A percentile compares a stretch with the other conserved stretches of the same genome.
These are phyloP conservation scores for Ptychadena robeensis DNA, from an alignment of 2,797 vertebrate species.

Conservation along the genomic window DNA sequence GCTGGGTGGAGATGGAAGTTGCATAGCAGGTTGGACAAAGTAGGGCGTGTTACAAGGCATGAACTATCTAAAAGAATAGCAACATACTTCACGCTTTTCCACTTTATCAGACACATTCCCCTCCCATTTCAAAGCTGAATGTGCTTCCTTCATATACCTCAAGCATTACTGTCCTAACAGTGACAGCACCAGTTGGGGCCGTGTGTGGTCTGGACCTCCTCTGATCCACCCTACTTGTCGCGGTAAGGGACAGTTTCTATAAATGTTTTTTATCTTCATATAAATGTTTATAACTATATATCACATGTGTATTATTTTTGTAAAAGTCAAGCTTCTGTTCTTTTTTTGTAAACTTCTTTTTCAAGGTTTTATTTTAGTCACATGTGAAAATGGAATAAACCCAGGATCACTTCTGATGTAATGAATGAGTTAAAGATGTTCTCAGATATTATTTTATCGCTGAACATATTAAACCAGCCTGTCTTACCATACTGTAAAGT, in stretches of 20 bases:
- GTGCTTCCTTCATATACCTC: neutral
- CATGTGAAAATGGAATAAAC: neutral
- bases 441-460: neutral
- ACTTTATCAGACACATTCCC: constrained; percentile 17
- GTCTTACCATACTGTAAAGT: neutral
- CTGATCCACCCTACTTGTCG: neutral
- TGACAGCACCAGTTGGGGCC: neutral
- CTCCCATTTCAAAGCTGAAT: constrained; percentile 17
- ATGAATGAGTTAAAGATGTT: neutral
- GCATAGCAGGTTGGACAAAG: neutral
- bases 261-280: too few species aligned
- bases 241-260: constrained; percentile 11
- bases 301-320: too few species aligned
- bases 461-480: neutral
- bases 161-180: neutral
- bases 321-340: too few species aligned
- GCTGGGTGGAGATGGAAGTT: neutral
- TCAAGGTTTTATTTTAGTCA: too few species aligned
- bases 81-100: constrained; percentile 5
- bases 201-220: neutral
- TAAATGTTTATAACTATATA: too few species aligned
- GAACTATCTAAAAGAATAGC: constrained; percentile 2
- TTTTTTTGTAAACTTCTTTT: too few species aligned
- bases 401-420: neutral
- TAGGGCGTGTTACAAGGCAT: constrained; percentile 24